These are phyloP conservation scores for Oncorhynchus masou DNA, from an alignment of 2,113 vertebrate genomes.

Conservation along the genomic window DNA sequence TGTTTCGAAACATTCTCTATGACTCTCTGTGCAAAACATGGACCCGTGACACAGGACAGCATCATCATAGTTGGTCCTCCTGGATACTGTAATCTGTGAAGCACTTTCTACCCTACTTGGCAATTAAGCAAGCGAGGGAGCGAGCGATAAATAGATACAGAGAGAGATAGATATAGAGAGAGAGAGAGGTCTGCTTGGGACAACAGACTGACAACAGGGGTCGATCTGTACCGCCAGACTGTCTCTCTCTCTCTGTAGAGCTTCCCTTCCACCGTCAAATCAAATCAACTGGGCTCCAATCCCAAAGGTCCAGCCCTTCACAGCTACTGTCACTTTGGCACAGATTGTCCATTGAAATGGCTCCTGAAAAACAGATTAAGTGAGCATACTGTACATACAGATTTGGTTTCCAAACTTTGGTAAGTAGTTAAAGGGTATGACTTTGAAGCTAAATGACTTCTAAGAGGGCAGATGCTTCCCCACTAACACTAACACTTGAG, in stretches of 20 bases:
- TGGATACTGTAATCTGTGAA: not conserved
- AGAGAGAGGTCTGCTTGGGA: slow-evolving; percentile 8
- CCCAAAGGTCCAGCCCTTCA: not conserved
- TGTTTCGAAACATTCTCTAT: too few species aligned
- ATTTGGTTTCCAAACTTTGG: not conserved
- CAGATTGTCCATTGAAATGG: not conserved
- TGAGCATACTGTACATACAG: not conserved
- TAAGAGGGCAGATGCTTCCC: not conserved
- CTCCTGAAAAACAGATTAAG: not conserved
- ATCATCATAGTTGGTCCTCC: not conserved
- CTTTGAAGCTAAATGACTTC: not conserved
- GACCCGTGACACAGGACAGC: too few species aligned
- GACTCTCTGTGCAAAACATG: too few species aligned
- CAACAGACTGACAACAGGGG: not conserved
- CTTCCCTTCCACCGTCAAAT: too few species aligned
- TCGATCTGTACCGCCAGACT: not conserved
- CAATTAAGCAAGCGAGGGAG: not conserved
- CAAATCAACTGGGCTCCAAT: not conserved
- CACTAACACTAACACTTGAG: not conserved
- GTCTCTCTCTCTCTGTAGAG: not conserved
- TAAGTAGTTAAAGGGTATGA: not conserved
- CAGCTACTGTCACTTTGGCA: not conserved
- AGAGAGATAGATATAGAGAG: not conserved
- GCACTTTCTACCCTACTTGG: slow-evolving; percentile 16
- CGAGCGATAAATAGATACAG: too few species aligned